phyloP scores from a whole-genome alignment of 2,113 vertebrate species.

The Pyrgilauda ruficollis region DNA sequence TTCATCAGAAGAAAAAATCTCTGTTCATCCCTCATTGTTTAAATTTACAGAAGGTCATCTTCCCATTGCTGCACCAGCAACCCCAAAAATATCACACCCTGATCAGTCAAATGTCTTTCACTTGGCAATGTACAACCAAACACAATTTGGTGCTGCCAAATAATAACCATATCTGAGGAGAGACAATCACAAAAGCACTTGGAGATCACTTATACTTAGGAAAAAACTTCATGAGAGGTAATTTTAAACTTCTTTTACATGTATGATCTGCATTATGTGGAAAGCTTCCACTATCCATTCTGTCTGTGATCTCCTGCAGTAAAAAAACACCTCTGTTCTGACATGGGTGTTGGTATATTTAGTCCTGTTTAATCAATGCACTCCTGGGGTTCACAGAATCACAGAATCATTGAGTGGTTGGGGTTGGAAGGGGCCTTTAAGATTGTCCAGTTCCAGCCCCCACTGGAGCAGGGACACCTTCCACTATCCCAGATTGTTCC shows the following conservation, averaged over 20 bases:
- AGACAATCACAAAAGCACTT: neutral
- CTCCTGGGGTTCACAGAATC: neutral
- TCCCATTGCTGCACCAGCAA: neutral
- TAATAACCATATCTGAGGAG: neutral
- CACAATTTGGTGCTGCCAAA: neutral
- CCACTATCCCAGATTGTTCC: neutral
- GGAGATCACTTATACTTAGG: neutral
- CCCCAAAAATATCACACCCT: neutral
- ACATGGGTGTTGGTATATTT: neutral
- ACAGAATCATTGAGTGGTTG: neutral
- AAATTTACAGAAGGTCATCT: neutral
- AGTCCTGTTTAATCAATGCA: constrained; percentile 16
- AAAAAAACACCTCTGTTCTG: neutral
- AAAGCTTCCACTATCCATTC: neutral
- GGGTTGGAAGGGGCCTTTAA: neutral
- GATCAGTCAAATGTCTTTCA: neutral
- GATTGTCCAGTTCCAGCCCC: neutral
- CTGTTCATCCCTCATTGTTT: neutral
- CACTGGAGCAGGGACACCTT: neutral
- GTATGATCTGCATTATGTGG: neutral
- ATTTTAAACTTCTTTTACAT: neutral
- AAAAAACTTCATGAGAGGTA: neutral
- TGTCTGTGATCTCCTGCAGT: neutral
- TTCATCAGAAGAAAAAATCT: neutral
- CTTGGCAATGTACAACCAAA: neutral